These are phyloP conservation scores for Ctenopoma multispine DNA, from an alignment of 2,797 vertebrate genomes.

Conservation along the genomic window DNA sequence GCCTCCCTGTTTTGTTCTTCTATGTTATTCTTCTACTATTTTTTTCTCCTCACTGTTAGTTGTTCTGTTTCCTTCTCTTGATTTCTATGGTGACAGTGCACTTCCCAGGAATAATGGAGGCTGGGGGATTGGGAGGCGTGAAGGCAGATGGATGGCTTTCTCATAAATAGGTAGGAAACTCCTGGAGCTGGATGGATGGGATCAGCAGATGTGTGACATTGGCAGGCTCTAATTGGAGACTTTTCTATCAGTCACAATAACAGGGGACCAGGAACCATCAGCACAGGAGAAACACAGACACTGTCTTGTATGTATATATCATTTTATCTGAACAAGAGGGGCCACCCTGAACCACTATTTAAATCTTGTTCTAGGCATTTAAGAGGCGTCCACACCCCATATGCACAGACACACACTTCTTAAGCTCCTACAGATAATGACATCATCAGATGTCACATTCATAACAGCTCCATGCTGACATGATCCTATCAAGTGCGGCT, in stretches of 20 bases:
- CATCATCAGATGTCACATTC: conserved; percentile 64
- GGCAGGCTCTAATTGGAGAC: conserved; percentile 75
- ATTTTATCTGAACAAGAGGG: conserved; percentile 49
- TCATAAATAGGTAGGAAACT: conserved; percentile 88
- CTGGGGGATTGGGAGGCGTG: conserved; percentile 84
- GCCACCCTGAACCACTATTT: conserved; percentile 44
- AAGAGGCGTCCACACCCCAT: conserved; percentile 10
- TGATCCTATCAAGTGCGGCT: conserved; percentile 49
- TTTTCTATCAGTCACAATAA: conserved; percentile 67
- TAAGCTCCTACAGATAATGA: conserved; percentile 45
- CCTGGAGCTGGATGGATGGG: conserved; percentile 79
- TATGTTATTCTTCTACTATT: conserved; percentile 38
- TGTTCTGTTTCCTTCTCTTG: conserved; percentile 81
- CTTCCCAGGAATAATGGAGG: conserved; percentile 85
- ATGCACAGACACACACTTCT: conserved; percentile 1
- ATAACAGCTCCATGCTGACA: conserved; percentile 61
- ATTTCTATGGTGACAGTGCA: conserved; percentile 87
- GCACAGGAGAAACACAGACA: conserved; percentile 42
- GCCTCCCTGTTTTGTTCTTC: conserved; percentile 59
- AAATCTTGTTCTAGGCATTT: conserved; percentile 43
- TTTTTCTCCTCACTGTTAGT: conserved; percentile 59
- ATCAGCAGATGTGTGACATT: conserved; percentile 84
- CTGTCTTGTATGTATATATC: conserved; percentile 43
- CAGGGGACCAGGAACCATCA: conserved; percentile 46
- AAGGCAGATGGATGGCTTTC: conserved; percentile 84